phyloP scores from a whole-genome alignment of 2,888 invertebrate genomes.

The Deroplatys truncata region DNA sequence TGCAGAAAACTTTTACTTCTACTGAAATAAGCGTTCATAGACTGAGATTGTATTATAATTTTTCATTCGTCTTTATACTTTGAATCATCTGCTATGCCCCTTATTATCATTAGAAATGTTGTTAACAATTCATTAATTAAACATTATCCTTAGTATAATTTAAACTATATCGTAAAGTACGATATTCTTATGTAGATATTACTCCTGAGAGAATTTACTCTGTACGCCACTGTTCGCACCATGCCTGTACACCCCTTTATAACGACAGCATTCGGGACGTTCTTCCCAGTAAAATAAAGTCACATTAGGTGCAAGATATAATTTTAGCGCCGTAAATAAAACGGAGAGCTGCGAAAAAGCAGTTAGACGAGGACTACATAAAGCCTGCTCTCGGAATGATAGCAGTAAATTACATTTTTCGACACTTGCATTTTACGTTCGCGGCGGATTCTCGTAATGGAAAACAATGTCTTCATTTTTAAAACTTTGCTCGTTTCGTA shows the following conservation, averaged over 20 bases:
- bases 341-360: conserved; percentile 7
- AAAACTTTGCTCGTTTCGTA: conserved; percentile 8
- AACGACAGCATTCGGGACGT: background rate
- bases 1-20: too few relatives aligned
- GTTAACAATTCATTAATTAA: too few relatives aligned
- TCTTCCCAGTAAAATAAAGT: background rate
- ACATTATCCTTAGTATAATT: too few relatives aligned
- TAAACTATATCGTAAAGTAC: too few relatives aligned
- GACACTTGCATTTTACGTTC: background rate
- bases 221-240: background rate
- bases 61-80: too few relatives aligned
- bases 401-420: conserved; percentile 8
- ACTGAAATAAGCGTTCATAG: too few relatives aligned
- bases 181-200: too few relatives aligned
- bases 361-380: conserved; percentile 4
- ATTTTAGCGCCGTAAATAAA: conserved; percentile 13
- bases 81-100: too few relatives aligned
- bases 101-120: too few relatives aligned
- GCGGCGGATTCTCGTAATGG: background rate
- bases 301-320: background rate
- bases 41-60: too few relatives aligned
- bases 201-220: background rate
- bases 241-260: background rate
- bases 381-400: background rate
- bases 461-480: conserved; percentile 10